A percentile compares a stretch with the other conserved stretches of the same genome.
Conservation (phyloP, 1,140 invertebrate genomes). For the Pseudoatta argentina region DNA sequence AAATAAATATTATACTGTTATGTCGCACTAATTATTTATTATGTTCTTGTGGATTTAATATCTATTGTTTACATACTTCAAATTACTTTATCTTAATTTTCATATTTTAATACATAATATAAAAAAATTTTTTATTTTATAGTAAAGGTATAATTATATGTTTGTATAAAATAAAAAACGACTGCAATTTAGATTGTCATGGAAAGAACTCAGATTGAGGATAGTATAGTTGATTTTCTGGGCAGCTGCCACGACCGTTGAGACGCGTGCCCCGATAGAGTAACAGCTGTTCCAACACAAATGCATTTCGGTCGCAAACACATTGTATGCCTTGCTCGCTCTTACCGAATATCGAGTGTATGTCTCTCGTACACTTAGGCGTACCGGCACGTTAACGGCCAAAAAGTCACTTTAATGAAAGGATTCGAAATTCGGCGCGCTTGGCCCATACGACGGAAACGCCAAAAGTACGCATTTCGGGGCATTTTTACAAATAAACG, state of each 20-base stretch:
- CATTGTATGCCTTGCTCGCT: constrained; percentile 65
- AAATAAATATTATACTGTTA: not conserved
- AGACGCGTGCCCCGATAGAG: constrained; percentile 81
- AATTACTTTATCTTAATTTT: not conserved
- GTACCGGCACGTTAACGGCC: constrained; percentile 66
- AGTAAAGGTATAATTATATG: not conserved
- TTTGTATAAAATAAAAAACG: not conserved
- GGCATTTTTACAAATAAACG: not conserved
- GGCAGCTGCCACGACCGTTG: constrained; percentile 85
- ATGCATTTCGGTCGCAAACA: constrained; percentile 74
- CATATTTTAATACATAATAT: not conserved
- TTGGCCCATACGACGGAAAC: constrained; percentile 7
- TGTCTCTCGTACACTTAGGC: constrained; percentile 32
- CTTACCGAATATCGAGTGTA: constrained; percentile 24
- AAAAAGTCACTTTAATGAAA: constrained; percentile 69
- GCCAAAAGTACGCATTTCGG: not conserved
- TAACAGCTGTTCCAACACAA: constrained; percentile 80
- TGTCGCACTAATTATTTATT: not conserved
- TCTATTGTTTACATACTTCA: not conserved
- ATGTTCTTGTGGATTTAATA: not conserved
- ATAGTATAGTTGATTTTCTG: constrained; percentile 79
- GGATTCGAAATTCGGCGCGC: constrained; percentile 23
- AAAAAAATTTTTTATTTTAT: constrained; percentile 6
- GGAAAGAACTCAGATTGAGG: constrained; percentile 74
- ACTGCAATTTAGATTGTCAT: not conserved